Percentiles rank a stretch among this genome's conserved stretches.
Conservation (phyloP, 2,113 vertebrate species). For the Triplophysa dalaica region DNA sequence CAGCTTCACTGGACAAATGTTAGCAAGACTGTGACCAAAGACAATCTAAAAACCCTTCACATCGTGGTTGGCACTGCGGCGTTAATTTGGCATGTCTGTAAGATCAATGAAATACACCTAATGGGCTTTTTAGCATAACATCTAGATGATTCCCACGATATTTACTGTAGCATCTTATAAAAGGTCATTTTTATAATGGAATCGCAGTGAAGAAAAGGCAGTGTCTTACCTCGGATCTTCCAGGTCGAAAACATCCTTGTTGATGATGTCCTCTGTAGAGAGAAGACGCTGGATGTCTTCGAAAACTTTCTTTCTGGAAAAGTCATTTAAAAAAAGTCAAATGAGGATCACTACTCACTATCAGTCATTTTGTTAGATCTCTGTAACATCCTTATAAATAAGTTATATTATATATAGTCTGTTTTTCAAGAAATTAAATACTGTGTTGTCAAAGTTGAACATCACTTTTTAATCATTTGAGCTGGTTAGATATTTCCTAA, state of each 20-base stretch:
- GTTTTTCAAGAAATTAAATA: too few relatives aligned
- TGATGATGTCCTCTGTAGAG: conserved; percentile 76
- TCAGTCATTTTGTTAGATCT: too few relatives aligned
- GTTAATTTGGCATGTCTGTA: not conserved
- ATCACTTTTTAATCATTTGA: too few relatives aligned
- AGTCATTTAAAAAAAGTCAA: not conserved
- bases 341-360: too few relatives aligned
- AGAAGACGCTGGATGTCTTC: conserved; percentile 85
- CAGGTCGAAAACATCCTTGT: conserved; percentile 84
- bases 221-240: conserved; percentile 78
- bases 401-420: too few relatives aligned
- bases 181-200: not conserved
- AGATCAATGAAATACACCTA: not conserved
- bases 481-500: too few relatives aligned
- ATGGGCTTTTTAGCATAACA: not conserved
- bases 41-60: not conserved
- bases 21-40: not conserved
- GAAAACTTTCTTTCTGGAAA: conserved; percentile 83
- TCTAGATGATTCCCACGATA: not conserved
- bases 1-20: not conserved
- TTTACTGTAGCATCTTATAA: not conserved
- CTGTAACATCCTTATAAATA: too few relatives aligned
- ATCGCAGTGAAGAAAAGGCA: not conserved
- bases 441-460: too few relatives aligned
- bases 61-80: not conserved